Evolutionary conservation across 2,797 vertebrate species (phyloP), one percentile per base, ranked within the genome.

Genomic region (Acropternis orthonyx): DNA sequence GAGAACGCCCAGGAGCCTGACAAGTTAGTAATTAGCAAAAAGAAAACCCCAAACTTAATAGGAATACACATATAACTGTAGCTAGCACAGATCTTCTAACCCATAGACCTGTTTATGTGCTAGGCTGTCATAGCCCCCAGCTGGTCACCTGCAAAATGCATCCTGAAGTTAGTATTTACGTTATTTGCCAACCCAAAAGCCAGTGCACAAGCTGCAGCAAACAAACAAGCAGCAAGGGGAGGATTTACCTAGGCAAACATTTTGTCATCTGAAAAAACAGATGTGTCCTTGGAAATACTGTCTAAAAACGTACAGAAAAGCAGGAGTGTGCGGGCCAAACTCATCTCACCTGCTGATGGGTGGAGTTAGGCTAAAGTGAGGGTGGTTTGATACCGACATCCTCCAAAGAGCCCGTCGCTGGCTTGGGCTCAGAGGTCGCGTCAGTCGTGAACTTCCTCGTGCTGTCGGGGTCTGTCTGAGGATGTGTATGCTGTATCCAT

Each of bases 401-500:
- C 46, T 83, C 62, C 54, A 44, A 41, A 68, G 48, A 69, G 72
- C 68, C 71, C 12, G 3, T 48, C 19, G 1, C 30, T 39, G 67
- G 51, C 30, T 59, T 14, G 72, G 92, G 88, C 59, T 61, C 1
- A 0, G 51, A 44, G 78, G n/a, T 66, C 0, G 7, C 63, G 61
- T 81, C 27, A 24, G 5, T 54, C 16, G 55, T 5, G 6, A n/a
- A 81, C 15, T 63, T 79, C 27, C 63, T 84, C 4, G 14, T 92
- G 85, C 71, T 78, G 66, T 46, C 0, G 10, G 85, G 92, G 55
- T 89, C 69, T 11, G 9, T 93, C 27, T 88, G 92, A 55, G 2
- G 41, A 71, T 68, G 69, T 88, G 78, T 88, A 4, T 91, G 92
- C 78, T 92, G 84, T 94, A 86, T 89, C 76, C 51, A 7, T 88